Evolutionary conservation across 2,888 invertebrate species (phyloP), one percentile per base, ranked within the genome.

Genomic region (Callyntrura guangdongensis): DNA sequence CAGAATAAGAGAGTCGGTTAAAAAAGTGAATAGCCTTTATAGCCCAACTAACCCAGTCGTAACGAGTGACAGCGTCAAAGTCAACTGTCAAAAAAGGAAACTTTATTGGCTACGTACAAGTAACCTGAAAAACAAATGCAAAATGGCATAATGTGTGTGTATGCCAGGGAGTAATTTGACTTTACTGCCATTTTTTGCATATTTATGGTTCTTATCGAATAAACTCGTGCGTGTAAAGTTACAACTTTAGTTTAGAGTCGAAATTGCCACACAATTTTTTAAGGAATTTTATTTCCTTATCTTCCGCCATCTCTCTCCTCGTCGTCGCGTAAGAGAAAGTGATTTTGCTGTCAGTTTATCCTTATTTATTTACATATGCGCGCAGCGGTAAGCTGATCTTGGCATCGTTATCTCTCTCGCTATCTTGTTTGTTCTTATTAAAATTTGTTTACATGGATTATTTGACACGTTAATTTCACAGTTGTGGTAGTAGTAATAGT

Each of bases 31-130:
- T 17, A 59, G 22, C 27, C 25, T 27, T 47, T 12, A 77, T 1
- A 49, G 20, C 22, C 20, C 77, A 77, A 22, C 20, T 8, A 49
- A 67, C n/a, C 14, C 83, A 67, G 64, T 36, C 36, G 3, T 36
- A 36, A 22, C 27, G 14, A 27, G 84, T 53, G 84, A 84, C 84
- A 84, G 67, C 84, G 59, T 86, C 85, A 86, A 86, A 59, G 85
- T 59, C 85, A 86, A 72, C 85, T 86, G 85, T 86, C 85, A 86
- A 74, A 86, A 56, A 86, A 74, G 14, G 56, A 85, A 85, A 85
- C 17, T 85, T 85, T 53, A 53, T 77, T 20, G 17, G n/a, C 53
- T 47, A 83, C 36, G 36, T 6, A 20, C 36, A 17, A 36, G 45
- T 61, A 61, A 36, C 36, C 61, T 45, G 17, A n/a, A 17, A 59